These are phyloP conservation scores for Rhinogobio ventralis DNA, from an alignment of 2,797 vertebrate genomes.

Conservation along the genomic window DNA sequence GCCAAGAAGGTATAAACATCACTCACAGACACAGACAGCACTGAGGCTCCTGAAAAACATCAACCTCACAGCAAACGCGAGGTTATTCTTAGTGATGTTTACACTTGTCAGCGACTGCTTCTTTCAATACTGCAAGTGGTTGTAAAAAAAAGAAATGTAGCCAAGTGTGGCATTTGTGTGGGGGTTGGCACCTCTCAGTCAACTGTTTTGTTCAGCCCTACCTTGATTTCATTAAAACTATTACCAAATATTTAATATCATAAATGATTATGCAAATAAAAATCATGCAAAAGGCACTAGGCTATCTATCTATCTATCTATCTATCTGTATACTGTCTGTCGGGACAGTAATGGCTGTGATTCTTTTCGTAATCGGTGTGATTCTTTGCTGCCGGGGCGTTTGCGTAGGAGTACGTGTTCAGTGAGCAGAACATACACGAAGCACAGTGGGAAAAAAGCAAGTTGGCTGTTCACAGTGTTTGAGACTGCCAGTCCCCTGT, in stretches of 20 bases:
- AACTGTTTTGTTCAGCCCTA: neutral
- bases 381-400: conserved; percentile 21
- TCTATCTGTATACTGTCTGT: neutral
- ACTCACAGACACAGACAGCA: conserved; percentile 60
- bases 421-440: conserved; percentile 60
- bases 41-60: conserved; percentile 69
- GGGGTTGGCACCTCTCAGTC: neutral
- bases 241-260: neutral
- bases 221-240: neutral
- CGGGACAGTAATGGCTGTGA: neutral
- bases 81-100: conserved; percentile 74
- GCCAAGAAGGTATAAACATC: conserved; percentile 71
- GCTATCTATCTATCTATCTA: neutral
- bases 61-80: conserved; percentile 66
- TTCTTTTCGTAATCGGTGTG: conserved; percentile 6
- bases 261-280: neutral
- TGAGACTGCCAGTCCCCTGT: conserved; percentile 74
- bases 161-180: neutral
- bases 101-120: conserved; percentile 4
- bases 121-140: neutral
- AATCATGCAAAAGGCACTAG: no score
- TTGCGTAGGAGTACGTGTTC: conserved; percentile 45
- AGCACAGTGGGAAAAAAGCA: conserved; percentile 72
- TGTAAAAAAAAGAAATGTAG: neutral
- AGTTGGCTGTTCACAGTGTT: conserved; percentile 72